Conservation (phyloP, 2,888 invertebrate genomes). For the Kryphioiulus occultus region DNA sequence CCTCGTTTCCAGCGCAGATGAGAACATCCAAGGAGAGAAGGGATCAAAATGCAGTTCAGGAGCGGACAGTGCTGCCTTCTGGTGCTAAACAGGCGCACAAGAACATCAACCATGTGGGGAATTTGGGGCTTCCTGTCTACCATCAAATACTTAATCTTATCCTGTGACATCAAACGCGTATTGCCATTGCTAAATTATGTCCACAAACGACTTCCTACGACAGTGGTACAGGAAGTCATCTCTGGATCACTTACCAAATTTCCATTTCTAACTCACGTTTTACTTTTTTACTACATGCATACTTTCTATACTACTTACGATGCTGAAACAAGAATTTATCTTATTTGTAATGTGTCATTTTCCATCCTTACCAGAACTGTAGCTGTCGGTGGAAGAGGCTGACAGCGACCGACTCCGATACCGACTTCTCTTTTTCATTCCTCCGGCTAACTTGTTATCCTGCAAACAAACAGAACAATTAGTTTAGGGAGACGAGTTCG, state of each 20-base stretch:
- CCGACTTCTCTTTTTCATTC: conserved; percentile 79
- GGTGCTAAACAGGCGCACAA: neutral
- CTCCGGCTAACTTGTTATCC: conserved; percentile 61
- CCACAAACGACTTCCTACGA: no score
- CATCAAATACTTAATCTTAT: no score
- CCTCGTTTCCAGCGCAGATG: neutral
- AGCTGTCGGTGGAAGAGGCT: conserved; percentile 93
- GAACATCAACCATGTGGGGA: neutral
- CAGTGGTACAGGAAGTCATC: no score
- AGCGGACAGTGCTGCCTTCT: neutral
- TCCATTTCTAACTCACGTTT: no score
- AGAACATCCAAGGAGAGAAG: neutral
- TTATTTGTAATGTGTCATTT: neutral
- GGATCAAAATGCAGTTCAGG: neutral
- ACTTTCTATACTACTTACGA: no score
- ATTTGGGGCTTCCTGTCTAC: no score
- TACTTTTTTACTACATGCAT: no score
- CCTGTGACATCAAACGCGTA: no score
- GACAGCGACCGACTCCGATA: conserved; percentile 90
- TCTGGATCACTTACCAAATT: no score
- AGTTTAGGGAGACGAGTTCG: neutral
- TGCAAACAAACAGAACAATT: conserved; percentile 56
- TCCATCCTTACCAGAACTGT: conserved; percentile 78
- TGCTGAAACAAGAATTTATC: neutral
- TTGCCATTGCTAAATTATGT: no score